Percentiles rank a stretch among this genome's conserved stretches.
Conservation (phyloP, 2,113 vertebrate genomes). For the Tragelaphus buxtoni region DNA sequence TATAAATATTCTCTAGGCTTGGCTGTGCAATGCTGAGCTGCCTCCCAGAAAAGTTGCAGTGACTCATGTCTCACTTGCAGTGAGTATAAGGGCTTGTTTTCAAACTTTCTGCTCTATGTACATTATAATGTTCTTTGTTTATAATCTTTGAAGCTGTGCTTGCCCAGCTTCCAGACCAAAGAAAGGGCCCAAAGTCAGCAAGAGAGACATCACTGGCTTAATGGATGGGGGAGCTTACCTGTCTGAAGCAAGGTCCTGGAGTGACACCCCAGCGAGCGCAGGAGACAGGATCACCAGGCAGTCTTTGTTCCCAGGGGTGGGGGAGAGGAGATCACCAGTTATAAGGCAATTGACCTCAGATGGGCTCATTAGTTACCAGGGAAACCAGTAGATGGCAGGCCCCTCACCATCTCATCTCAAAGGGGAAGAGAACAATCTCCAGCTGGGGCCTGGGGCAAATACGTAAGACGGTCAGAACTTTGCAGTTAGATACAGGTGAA, state of each 20-base stretch:
- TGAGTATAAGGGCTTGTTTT: not conserved
- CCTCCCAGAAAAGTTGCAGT: not conserved
- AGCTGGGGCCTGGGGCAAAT: not conserved
- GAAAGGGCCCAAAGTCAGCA: not conserved
- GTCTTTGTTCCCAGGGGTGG: not conserved
- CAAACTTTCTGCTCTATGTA: slow-evolving; percentile 9
- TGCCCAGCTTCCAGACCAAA: not conserved
- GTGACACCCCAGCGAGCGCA: accelerated
- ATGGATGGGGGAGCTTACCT: not conserved
- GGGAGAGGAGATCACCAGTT: not conserved
- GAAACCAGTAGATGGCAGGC: not conserved
- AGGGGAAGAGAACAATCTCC: not conserved
- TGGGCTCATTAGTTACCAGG: not conserved
- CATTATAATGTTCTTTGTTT: not conserved
- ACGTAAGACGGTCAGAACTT: not conserved
- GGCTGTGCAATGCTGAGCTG: not conserved
- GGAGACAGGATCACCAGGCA: accelerated
- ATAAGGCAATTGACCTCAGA: not conserved
- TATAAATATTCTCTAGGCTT: slow-evolving; percentile 8
- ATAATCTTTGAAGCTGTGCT: not conserved
- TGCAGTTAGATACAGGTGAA: not conserved
- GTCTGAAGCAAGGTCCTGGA: not conserved
- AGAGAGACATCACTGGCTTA: not conserved
- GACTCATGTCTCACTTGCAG: not conserved
- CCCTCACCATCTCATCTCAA: not conserved